Conservation (phyloP, 2,888 invertebrate species). For the Troglohyphantes excavatus region DNA sequence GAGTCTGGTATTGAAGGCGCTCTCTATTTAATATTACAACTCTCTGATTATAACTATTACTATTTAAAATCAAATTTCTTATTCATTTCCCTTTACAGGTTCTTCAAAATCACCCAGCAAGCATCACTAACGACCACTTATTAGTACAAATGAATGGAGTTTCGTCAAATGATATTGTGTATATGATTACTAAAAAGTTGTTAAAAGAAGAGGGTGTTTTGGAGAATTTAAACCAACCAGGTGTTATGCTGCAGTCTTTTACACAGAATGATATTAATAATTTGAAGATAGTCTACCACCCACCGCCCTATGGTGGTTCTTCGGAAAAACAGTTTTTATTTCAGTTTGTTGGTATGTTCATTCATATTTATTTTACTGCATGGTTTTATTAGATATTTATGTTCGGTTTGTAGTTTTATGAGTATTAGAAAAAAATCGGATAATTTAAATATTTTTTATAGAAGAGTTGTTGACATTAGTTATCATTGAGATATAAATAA, state of each 20-base stretch:
- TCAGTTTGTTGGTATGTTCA: constrained; percentile 59
- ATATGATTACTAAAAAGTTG: constrained; percentile 67
- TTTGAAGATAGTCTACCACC: constrained; percentile 71
- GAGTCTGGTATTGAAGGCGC: too few relatives aligned
- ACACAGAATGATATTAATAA: constrained; percentile 65
- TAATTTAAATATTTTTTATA: too few relatives aligned
- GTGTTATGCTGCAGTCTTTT: constrained; percentile 61
- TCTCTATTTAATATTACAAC: too few relatives aligned
- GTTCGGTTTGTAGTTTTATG: too few relatives aligned
- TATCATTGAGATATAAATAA: too few relatives aligned
- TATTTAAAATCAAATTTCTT: too few relatives aligned
- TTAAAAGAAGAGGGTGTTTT: constrained; percentile 59
- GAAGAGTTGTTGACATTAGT: too few relatives aligned
- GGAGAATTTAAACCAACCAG: constrained; percentile 60
- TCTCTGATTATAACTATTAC: too few relatives aligned
- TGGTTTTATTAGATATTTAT: neutral
- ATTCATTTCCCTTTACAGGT: constrained; percentile 28
- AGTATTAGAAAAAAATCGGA: too few relatives aligned
- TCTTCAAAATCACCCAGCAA: constrained; percentile 70
- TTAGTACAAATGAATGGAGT: constrained; percentile 26
- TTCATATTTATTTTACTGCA: neutral
- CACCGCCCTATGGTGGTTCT: constrained; percentile 50
- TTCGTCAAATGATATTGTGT: constrained; percentile 38
- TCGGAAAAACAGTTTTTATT: constrained; percentile 63
- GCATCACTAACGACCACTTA: constrained; percentile 53